Percentiles rank a stretch among this genome's conserved stretches.
These are phyloP conservation scores for Hemaris fuciformis DNA, from an alignment of 2,888 invertebrate species.

Conservation along the genomic window DNA sequence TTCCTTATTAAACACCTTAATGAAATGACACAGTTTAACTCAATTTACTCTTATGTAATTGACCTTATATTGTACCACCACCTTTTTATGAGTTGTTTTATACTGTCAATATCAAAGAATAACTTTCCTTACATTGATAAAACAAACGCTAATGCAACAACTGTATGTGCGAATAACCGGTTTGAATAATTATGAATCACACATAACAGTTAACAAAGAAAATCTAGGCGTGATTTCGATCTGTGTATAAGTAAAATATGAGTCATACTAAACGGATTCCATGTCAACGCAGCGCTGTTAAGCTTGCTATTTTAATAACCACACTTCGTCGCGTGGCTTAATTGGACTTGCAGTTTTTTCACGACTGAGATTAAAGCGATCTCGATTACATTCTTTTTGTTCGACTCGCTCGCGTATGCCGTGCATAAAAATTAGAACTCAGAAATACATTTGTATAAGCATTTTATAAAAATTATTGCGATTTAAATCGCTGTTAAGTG, in stretches of 20 bases:
- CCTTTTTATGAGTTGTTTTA: background rate
- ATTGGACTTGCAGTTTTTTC: conserved; percentile 59
- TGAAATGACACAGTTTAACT: background rate
- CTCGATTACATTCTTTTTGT: conserved; percentile 44
- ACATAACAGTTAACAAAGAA: conserved; percentile 8
- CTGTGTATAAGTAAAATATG: conserved; percentile 1
- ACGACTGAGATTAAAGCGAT: conserved; percentile 46
- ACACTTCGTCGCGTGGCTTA: conserved; percentile 58
- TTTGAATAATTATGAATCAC: conserved; percentile 23
- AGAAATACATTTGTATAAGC: background rate
- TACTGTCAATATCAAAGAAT: background rate
- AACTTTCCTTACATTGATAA: background rate
- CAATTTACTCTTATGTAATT: background rate
- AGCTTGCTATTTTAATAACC: conserved; percentile 48
- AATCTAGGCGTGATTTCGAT: conserved; percentile 6
- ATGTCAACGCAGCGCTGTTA: conserved; percentile 27
- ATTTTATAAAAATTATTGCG: background rate
- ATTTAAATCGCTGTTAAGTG: background rate
- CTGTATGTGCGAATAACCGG: conserved; percentile 4
- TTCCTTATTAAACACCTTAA: background rate
- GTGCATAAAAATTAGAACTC: background rate
- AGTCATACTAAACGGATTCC: conserved; percentile 20
- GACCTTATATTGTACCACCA: background rate
- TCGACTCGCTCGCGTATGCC: conserved; percentile 31
- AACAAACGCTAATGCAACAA: background rate